These are phyloP conservation scores for Hapalemur alaotrensis DNA, from an alignment of 2,797 vertebrate genomes.

Conservation along the genomic window DNA sequence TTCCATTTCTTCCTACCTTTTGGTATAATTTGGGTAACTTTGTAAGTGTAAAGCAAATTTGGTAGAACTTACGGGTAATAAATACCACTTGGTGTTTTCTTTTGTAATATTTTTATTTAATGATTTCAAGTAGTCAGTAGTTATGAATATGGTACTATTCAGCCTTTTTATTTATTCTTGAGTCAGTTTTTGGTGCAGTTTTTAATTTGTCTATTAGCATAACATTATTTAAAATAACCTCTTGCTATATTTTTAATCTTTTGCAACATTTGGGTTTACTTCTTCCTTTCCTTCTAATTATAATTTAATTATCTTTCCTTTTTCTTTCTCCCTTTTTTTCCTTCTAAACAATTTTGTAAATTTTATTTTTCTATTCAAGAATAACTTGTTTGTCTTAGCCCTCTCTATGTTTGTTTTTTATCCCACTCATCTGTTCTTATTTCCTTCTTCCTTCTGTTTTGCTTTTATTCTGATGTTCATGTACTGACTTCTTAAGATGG, in stretches of 20 bases:
- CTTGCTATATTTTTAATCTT: constrained; percentile 14
- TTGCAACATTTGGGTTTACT: background rate
- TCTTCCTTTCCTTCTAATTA: constrained; percentile 1
- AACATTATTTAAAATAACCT: constrained; percentile 14
- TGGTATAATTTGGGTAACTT: background rate
- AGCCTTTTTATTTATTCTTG: background rate
- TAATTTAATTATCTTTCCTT: background rate
- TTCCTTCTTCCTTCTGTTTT: constrained; percentile 23
- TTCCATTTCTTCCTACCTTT: background rate
- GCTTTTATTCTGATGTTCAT: background rate
- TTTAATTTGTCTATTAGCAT: background rate
- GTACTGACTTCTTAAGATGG: background rate
- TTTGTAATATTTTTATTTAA: constrained; percentile 40
- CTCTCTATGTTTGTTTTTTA: background rate
- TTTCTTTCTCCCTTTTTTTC: background rate
- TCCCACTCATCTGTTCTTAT: background rate
- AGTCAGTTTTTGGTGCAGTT: background rate
- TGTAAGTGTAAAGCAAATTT: background rate
- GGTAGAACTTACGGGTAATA: background rate
- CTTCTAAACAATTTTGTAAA: constrained; percentile 6
- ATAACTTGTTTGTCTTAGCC: background rate
- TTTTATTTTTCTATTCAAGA: constrained; percentile 6
- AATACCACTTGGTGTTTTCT: constrained; percentile 40
- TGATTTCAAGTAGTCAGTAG: constrained; percentile 20
- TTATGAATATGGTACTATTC: background rate